A percentile compares a stretch with the other conserved stretches of the same genome.
phyloP scores from a whole-genome alignment of 2,113 vertebrate species.

The Atlantisia rogersi region DNA sequence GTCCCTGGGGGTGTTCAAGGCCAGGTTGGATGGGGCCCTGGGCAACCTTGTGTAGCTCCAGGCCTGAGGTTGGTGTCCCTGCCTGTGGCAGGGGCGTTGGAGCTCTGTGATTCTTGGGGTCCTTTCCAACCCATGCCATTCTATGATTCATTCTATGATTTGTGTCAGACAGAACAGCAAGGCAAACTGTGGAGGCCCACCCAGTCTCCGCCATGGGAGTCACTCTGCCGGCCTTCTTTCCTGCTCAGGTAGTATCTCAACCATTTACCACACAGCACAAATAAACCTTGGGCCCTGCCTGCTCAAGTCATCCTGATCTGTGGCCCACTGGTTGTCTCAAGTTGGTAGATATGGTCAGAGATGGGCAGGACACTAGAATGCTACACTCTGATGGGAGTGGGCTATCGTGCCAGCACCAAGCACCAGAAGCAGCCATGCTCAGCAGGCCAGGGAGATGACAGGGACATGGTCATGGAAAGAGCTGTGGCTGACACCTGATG shows the following conservation, averaged over 20 bases:
- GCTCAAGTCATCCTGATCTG: background rate
- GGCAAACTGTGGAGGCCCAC: background rate
- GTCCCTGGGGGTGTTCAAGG: no score
- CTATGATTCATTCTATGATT: background rate
- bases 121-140: no score
- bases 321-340: background rate
- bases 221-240: background rate
- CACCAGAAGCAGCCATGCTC: background rate
- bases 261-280: background rate
- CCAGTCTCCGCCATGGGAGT: background rate
- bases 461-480: background rate
- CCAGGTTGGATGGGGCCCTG: no score
- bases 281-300: background rate
- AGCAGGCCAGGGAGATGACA: no score
- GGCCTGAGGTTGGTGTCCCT: no score
- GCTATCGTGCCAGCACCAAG: background rate
- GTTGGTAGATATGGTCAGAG: background rate
- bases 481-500: background rate
- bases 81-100: no score
- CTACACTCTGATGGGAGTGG: background rate
- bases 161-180: background rate
- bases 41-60: no score
- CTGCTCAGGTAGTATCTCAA: background rate
- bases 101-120: no score
- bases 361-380: background rate